Evolutionary conservation across 2,797 vertebrate genomes (phyloP).

Genomic region (Sebastiscus tertius): DNA sequence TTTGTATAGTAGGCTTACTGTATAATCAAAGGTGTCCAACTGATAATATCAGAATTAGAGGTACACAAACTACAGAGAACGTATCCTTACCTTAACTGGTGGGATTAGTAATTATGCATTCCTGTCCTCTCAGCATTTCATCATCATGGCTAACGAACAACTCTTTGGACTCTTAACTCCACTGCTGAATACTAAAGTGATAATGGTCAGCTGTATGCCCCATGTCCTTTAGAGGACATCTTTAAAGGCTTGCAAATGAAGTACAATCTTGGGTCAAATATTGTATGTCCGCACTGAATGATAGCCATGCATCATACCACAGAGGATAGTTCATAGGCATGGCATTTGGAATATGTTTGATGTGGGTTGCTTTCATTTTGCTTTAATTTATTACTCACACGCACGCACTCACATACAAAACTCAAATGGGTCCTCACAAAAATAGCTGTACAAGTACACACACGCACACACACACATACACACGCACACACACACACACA

Average conservation of each 20-base stretch:
- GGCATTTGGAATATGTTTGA: conserved; percentile 59
- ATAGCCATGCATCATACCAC: conserved; percentile 31
- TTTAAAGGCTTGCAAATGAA: conserved; percentile 63
- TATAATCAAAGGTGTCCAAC: background rate
- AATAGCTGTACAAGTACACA: background rate
- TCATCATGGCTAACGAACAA: background rate
- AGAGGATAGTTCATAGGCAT: conserved; percentile 30
- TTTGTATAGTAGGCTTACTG: background rate
- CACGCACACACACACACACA: background rate
- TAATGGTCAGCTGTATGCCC: conserved; percentile 14
- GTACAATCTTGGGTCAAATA: conserved; percentile 24
- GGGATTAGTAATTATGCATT: background rate
- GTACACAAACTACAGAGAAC: background rate
- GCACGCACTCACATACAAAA: background rate
- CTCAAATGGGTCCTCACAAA: background rate
- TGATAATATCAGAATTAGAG: background rate
- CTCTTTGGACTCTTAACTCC: background rate
- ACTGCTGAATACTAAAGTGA: background rate
- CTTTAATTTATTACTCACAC: conserved; percentile 44
- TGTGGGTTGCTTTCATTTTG: conserved; percentile 13
- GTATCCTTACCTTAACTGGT: background rate
- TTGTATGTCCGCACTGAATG: conserved; percentile 17
- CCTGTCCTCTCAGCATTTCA: background rate
- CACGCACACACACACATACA: background rate
- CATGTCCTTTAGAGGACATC: conserved; percentile 32